Conservation (phyloP, 2,113 vertebrate species). For the Burhinus bistriatus region DNA sequence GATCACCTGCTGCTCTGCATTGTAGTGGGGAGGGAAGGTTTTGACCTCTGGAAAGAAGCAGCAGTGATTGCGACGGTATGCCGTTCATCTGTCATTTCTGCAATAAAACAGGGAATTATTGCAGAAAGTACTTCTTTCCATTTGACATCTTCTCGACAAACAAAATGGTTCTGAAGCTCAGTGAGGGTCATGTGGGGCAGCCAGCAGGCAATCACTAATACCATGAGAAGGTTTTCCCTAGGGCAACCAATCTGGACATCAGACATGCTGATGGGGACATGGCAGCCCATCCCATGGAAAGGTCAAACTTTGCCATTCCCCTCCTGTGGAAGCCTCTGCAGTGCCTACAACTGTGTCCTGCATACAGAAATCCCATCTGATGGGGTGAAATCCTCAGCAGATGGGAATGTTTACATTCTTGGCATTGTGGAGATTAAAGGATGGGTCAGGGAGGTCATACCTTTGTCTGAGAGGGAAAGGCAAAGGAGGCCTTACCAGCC, state of each 20-base stretch:
- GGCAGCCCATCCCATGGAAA: neutral
- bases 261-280: neutral
- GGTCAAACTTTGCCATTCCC: neutral
- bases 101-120: neutral
- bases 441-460: no score
- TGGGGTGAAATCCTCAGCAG: neutral
- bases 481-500: neutral
- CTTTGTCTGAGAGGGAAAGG: neutral
- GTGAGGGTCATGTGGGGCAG: neutral
- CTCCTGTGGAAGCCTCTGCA: neutral
- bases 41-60: neutral
- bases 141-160: neutral
- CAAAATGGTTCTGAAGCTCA: neutral
- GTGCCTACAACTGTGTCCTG: neutral
- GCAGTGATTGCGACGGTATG: neutral
- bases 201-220: neutral
- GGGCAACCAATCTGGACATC: neutral
- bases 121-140: neutral
- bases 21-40: neutral
- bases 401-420: neutral
- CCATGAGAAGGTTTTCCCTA: neutral
- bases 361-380: neutral
- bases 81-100: neutral
- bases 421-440: neutral
- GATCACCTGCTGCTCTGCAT: neutral